phyloP scores from a whole-genome alignment of 2,888 invertebrate species.

The Exephanes ischioxanthus region DNA sequence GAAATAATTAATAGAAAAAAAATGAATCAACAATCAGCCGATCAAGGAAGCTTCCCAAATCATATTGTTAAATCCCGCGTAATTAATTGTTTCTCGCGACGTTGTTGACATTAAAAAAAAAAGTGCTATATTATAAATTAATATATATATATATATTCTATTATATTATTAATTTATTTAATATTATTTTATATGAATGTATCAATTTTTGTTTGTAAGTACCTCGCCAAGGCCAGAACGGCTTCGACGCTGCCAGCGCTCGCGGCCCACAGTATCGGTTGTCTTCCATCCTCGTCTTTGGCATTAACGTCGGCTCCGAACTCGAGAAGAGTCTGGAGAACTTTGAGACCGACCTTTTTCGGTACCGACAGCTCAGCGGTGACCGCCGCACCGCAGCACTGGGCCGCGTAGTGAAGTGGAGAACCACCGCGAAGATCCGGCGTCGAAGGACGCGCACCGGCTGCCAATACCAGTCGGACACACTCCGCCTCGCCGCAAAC shows the following conservation, averaged over 20 bases:
- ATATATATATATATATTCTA: no score
- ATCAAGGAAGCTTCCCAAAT: neutral
- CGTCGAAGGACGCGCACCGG: constrained; percentile 94
- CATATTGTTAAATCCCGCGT: no score
- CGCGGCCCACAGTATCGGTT: constrained; percentile 98
- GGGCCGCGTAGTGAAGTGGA: constrained; percentile 98
- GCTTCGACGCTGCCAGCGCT: constrained; percentile 98
- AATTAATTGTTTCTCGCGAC: no score
- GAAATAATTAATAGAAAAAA: neutral
- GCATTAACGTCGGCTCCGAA: constrained; percentile 94
- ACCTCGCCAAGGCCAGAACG: constrained; percentile 93
- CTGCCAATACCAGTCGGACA: constrained; percentile 92
- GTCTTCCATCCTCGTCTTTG: constrained; percentile 96
- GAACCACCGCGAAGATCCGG: constrained; percentile 98
- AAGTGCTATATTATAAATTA: no score
- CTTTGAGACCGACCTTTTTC: constrained; percentile 90
- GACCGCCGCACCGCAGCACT: constrained; percentile 96
- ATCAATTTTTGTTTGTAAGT: neutral
- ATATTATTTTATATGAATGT: no score
- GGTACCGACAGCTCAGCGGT: constrained; percentile 83
- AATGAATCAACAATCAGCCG: neutral
- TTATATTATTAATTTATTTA: no score
- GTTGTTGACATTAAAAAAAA: no score
- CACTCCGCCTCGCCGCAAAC: constrained; percentile 98
- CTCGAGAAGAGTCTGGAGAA: constrained; percentile 91